These are phyloP conservation scores for Cotesia chilonis DNA, from an alignment of 1,140 invertebrate species.

Conservation along the genomic window DNA sequence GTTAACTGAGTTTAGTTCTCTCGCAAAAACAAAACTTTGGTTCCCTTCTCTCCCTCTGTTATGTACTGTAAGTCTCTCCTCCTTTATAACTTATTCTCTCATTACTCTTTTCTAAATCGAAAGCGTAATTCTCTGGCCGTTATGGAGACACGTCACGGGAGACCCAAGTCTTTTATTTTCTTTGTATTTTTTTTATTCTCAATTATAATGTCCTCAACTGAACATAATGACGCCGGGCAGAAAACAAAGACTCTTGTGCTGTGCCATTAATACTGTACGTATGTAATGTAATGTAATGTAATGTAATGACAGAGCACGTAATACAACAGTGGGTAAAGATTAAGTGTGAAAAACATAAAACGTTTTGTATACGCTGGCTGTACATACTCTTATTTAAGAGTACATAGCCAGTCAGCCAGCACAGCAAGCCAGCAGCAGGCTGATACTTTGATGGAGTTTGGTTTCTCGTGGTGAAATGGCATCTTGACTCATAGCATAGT, in stretches of 20 bases:
- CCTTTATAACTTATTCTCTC: constrained; percentile 3
- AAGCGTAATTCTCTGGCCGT: constrained; percentile 11
- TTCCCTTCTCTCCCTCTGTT: constrained; percentile 22
- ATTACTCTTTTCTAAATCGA: background rate
- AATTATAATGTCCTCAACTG: no score
- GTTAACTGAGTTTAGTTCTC: constrained; percentile 67
- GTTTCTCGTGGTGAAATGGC: constrained; percentile 61
- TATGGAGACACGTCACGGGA: no score
- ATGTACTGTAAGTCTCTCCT: background rate
- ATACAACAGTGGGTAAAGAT: no score
- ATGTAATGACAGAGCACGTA: no score
- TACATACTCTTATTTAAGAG: background rate
- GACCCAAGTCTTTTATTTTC: no score
- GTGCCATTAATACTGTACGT: no score
- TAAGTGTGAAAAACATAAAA: constrained; percentile 10
- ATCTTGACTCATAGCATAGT: constrained; percentile 62
- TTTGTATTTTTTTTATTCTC: no score
- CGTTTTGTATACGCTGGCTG: background rate
- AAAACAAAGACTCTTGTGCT: no score
- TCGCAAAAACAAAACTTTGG: constrained; percentile 62
- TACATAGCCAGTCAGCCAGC: background rate
- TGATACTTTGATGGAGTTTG: constrained; percentile 61
- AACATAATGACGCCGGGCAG: no score
- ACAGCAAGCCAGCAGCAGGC: background rate
- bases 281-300: no score